phyloP scores from a whole-genome alignment of 2,113 vertebrate genomes.

The Agelaius phoeniceus region DNA sequence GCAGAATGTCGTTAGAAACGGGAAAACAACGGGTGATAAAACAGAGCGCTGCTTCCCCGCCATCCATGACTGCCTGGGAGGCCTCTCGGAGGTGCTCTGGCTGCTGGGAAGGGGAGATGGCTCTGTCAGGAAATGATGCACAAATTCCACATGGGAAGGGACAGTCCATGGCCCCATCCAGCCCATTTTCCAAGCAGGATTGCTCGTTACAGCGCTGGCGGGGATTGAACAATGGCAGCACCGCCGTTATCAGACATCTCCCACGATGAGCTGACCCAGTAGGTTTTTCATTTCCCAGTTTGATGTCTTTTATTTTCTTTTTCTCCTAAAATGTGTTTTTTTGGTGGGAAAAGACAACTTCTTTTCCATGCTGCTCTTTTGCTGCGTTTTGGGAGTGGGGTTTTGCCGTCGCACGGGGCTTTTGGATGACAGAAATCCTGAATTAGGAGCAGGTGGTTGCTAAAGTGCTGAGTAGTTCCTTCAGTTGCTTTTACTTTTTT shows the following conservation, averaged over 20 bases:
- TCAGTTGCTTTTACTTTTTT: neutral
- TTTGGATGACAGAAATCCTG: fast-evolving
- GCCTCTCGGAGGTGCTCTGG: neutral
- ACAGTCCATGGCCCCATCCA: neutral
- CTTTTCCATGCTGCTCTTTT: neutral
- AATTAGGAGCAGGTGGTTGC: neutral
- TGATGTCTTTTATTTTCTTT: neutral
- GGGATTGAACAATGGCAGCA: neutral
- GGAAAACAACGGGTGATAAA: neutral
- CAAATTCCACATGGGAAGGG: neutral
- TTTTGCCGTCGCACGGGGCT: fast-evolving
- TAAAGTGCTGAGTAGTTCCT: neutral
- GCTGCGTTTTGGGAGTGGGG: neutral
- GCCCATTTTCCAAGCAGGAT: neutral
- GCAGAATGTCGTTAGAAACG: constrained; percentile 25
- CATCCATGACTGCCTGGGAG: constrained; percentile 6
- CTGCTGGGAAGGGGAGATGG: neutral
- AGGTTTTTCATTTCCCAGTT: neutral
- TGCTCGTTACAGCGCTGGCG: neutral
- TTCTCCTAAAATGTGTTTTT: neutral
- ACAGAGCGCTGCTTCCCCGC: neutral
- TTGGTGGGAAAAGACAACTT: fast-evolving
- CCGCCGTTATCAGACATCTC: fast-evolving
- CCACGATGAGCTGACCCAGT: neutral
- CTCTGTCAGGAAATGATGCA: neutral